Percentiles rank a stretch among this genome's conserved stretches.
These are phyloP conservation scores for Polymixis lichenea DNA, from an alignment of 2,888 invertebrate species.

Conservation along the genomic window DNA sequence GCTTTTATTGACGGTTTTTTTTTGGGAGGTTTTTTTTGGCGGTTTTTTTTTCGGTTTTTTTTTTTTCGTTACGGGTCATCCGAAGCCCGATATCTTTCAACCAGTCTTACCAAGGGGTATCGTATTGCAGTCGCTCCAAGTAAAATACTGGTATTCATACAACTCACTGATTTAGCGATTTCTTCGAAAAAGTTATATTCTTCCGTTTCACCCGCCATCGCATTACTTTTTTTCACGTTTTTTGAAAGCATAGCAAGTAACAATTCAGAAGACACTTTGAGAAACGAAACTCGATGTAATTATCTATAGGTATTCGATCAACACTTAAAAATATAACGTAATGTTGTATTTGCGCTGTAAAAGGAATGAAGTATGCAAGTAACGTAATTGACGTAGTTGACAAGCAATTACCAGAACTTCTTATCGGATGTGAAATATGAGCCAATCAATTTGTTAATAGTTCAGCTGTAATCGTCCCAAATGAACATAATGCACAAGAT, in stretches of 20 bases:
- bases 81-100: too few relatives aligned
- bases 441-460: slow-evolving; percentile 23
- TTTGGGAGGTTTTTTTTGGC: too few relatives aligned
- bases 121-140: too few relatives aligned
- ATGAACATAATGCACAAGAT: too few relatives aligned
- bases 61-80: too few relatives aligned
- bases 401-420: slow-evolving; percentile 41
- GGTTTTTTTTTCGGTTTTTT: too few relatives aligned
- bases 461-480: neutral
- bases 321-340: slow-evolving; percentile 23
- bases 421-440: slow-evolving; percentile 43
- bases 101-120: too few relatives aligned
- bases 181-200: slow-evolving; percentile 34
- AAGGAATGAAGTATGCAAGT: slow-evolving; percentile 27
- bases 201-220: neutral
- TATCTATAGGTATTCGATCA: slow-evolving; percentile 11
- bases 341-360: neutral
- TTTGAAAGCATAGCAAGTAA: neutral
- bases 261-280: neutral
- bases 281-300: neutral
- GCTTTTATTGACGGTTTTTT: too few relatives aligned
- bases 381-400: slow-evolving; percentile 25
- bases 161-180: slow-evolving; percentile 26
- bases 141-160: too few relatives aligned
- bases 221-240: neutral